Conservation (phyloP, 2,113 vertebrate species). For the Siphamia tubifer region DNA sequence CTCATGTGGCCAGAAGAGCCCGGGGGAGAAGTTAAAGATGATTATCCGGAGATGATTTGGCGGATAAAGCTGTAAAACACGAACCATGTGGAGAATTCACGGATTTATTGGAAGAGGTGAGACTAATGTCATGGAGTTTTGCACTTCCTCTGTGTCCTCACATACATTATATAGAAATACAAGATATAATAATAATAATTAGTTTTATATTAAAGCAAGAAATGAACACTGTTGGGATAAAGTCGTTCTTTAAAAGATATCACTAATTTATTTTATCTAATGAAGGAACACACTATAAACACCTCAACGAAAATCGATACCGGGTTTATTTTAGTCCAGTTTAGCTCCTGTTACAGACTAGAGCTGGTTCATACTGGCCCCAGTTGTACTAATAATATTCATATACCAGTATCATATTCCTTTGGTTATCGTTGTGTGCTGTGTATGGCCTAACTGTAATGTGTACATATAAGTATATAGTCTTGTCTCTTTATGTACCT, state of each 20-base stretch:
- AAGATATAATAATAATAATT: no score
- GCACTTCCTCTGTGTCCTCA: neutral
- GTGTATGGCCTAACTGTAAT: no score
- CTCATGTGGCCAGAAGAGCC: neutral
- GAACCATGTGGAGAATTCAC: conserved; percentile 78
- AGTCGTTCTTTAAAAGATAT: neutral
- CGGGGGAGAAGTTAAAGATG: neutral
- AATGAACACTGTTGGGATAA: neutral
- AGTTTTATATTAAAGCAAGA: neutral
- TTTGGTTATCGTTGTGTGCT: no score
- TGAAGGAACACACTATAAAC: neutral
- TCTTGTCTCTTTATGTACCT: no score
- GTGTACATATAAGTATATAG: no score
- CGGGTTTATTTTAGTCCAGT: neutral
- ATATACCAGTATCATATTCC: no score
- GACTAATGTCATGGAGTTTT: neutral
- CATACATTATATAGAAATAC: neutral
- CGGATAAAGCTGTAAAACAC: neutral
- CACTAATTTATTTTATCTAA: no score
- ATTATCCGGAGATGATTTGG: neutral
- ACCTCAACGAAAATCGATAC: neutral
- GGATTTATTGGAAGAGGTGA: conserved; percentile 77
- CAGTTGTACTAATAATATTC: no score
- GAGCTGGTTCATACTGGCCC: no score
- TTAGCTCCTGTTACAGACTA: neutral